Percentiles rank a stretch among this genome's conserved stretches.
Evolutionary conservation across 2,888 invertebrate genomes (phyloP).

Genomic region (Cancer borealis): DNA sequence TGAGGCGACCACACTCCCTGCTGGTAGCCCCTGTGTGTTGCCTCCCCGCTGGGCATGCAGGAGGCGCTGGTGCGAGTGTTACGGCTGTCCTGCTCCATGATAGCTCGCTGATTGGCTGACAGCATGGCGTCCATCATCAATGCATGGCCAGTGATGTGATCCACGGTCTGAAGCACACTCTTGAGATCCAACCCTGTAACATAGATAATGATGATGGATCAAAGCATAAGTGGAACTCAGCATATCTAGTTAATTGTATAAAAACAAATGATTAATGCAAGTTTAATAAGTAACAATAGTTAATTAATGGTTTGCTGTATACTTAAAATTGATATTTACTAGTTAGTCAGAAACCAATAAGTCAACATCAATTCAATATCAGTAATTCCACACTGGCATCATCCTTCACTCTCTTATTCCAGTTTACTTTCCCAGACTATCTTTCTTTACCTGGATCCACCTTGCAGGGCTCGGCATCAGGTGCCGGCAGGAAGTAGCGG

Average conservation of each 20-base stretch:
- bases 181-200: constrained; percentile 45
- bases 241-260: neutral
- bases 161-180: constrained; percentile 5
- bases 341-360: neutral
- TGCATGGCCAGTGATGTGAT: constrained; percentile 20
- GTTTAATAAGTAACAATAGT: neutral
- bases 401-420: neutral
- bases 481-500: constrained; percentile 60
- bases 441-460: constrained; percentile 52
- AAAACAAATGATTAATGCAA: neutral
- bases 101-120: constrained; percentile 48
- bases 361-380: neutral
- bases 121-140: constrained; percentile 61
- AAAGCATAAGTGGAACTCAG: neutral
- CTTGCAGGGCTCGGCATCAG: constrained; percentile 14
- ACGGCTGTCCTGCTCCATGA: constrained; percentile 48
- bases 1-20: constrained; percentile 68
- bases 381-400: neutral
- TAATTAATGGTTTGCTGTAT: neutral
- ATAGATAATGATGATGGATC: neutral
- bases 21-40: constrained; percentile 62
- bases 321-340: neutral
- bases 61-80: constrained; percentile 36
- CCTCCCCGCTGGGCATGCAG: constrained; percentile 65
- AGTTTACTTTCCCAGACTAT: neutral